Percentiles rank a stretch among this genome's conserved stretches.
phyloP scores from a whole-genome alignment of 2,888 invertebrate genomes.

The Erebia palarica region DNA sequence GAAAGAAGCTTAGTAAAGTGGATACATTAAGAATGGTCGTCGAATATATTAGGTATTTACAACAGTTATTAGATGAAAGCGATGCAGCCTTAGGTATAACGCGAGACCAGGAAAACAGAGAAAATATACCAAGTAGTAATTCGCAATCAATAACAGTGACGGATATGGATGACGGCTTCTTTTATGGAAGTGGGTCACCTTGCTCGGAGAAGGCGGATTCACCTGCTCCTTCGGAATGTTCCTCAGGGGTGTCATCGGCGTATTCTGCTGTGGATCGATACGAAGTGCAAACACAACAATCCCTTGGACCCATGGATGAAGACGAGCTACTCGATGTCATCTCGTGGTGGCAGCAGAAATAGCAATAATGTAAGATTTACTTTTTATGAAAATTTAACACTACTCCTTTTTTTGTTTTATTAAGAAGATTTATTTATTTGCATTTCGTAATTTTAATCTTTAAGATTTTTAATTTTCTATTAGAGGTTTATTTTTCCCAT shows the following conservation, averaged over 20 bases:
- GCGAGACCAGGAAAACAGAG: slow-evolving; percentile 72
- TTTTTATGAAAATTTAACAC: background rate
- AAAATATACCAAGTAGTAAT: slow-evolving; percentile 70
- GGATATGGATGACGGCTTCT: slow-evolving; percentile 78
- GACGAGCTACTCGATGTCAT: slow-evolving; percentile 94
- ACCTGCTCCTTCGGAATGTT: slow-evolving; percentile 88
- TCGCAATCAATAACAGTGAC: slow-evolving; percentile 65
- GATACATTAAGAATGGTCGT: slow-evolving; percentile 95
- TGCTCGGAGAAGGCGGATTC: slow-evolving; percentile 88
- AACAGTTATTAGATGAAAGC: slow-evolving; percentile 89
- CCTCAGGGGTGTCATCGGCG: slow-evolving; percentile 81
- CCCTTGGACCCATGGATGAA: slow-evolving; percentile 90
- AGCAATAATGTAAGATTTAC: slow-evolving; percentile 61
- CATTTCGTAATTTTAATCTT: background rate
- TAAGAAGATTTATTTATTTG: background rate
- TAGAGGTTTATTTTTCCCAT: background rate
- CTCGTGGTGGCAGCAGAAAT: slow-evolving; percentile 91
- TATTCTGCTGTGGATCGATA: slow-evolving; percentile 74
- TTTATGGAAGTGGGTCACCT: slow-evolving; percentile 78
- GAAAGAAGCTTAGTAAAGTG: slow-evolving; percentile 94
- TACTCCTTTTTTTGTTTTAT: background rate
- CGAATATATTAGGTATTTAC: slow-evolving; percentile 93
- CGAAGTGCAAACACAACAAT: slow-evolving; percentile 72
- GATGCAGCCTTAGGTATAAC: slow-evolving; percentile 83
- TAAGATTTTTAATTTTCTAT: background rate